A percentile compares a stretch with the other conserved stretches of the same genome.
These are phyloP conservation scores for Drymonia ruficornis DNA, from an alignment of 2,888 invertebrate genomes.

Conservation along the genomic window DNA sequence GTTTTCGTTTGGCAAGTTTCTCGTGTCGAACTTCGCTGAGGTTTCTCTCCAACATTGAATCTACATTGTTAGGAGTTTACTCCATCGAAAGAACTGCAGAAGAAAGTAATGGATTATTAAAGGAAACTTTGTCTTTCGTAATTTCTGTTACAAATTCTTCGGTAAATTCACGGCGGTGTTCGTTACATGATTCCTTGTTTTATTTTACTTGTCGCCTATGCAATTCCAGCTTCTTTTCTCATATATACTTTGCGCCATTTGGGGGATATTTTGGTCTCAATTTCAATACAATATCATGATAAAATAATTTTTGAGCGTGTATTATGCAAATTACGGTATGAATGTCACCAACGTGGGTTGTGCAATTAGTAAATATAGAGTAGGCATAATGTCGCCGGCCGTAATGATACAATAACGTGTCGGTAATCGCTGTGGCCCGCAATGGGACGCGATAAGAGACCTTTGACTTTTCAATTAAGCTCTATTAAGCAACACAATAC, in stretches of 20 bases:
- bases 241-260: too few relatives aligned
- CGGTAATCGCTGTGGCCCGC: conserved; percentile 43
- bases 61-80: background rate
- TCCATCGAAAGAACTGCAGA: background rate
- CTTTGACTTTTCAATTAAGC: conserved; percentile 65
- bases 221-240: background rate
- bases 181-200: background rate
- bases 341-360: conserved; percentile 19
- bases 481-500: conserved; percentile 54
- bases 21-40: background rate
- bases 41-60: background rate
- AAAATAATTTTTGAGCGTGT: too few relatives aligned
- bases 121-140: background rate
- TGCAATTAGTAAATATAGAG: conserved; percentile 38
- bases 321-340: conserved; percentile 11
- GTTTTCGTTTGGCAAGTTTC: background rate
- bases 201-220: background rate
- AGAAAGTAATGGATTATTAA: conserved; percentile 1
- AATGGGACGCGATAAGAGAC: conserved; percentile 50
- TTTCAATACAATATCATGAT: too few relatives aligned
- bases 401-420: conserved; percentile 42
- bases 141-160: too few relatives aligned
- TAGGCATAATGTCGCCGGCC: conserved; percentile 13
- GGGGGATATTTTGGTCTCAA: too few relatives aligned
- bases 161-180: too few relatives aligned